A percentile compares a stretch with the other conserved stretches of the same genome.
phyloP scores from a whole-genome alignment of 2,113 vertebrate species.

The Grammomys surdaster region DNA sequence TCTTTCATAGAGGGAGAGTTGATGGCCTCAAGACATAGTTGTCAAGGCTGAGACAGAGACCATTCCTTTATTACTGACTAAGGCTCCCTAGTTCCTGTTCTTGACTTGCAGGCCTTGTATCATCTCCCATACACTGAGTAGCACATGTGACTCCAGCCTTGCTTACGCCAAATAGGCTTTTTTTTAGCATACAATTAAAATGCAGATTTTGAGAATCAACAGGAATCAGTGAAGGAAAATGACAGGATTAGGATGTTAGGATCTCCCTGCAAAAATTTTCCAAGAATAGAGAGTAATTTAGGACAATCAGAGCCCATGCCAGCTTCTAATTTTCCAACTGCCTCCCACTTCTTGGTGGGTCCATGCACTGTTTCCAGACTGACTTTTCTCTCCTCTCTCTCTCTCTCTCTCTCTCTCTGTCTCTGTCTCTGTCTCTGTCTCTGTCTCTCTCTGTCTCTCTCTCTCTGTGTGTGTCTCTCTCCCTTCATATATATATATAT shows the following conservation, averaged over 20 bases:
- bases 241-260: neutral
- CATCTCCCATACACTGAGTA: neutral
- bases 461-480: too few species aligned
- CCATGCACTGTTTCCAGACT: too few species aligned
- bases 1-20: neutral
- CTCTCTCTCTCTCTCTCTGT: too few species aligned
- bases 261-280: constrained; percentile 25
- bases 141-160: neutral
- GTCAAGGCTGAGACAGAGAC: neutral
- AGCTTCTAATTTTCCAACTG: neutral
- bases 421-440: too few species aligned
- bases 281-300: neutral
- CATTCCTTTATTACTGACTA: neutral
- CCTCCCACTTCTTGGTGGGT: neutral
- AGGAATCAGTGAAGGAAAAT: neutral
- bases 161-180: neutral
- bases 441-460: too few species aligned
- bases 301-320: neutral
- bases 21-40: neutral
- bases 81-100: neutral
- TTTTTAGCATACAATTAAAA: neutral
- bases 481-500: too few species aligned
- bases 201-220: constrained; percentile 25
- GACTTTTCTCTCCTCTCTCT: too few species aligned
- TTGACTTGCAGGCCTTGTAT: neutral